phyloP scores from a whole-genome alignment of 2,888 invertebrate species.

The Diarsia dahlii region DNA sequence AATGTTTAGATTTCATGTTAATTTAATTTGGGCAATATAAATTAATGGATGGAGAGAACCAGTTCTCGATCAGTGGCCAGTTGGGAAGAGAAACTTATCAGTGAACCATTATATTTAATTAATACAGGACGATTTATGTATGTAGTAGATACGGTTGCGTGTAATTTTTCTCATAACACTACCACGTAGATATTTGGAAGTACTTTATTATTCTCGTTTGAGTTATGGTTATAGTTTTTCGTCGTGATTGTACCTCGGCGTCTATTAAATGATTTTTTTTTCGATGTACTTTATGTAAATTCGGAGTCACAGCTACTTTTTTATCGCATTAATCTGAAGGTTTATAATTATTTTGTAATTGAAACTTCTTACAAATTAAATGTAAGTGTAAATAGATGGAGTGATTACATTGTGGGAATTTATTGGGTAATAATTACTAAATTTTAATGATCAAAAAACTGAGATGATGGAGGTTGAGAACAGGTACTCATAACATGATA shows the following conservation, averaged over 20 bases:
- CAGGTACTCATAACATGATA: conserved; percentile 2
- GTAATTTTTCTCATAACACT: conserved; percentile 82
- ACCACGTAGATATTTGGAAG: conserved; percentile 71
- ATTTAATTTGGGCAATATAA: conserved; percentile 86
- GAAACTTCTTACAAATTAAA: conserved; percentile 61
- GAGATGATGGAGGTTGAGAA: conserved; percentile 14
- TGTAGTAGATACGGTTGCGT: conserved; percentile 79
- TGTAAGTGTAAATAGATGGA: conserved; percentile 63
- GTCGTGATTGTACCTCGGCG: conserved; percentile 56
- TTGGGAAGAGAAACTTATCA: conserved; percentile 80
- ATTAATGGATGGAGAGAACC: conserved; percentile 83
- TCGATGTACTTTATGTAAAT: conserved; percentile 63
- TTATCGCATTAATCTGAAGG: conserved; percentile 61
- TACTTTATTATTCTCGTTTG: conserved; percentile 77
- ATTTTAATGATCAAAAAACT: conserved; percentile 35
- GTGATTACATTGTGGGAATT: conserved; percentile 50
- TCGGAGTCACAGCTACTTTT: conserved; percentile 49
- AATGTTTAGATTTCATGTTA: conserved; percentile 82
- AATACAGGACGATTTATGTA: conserved; percentile 86
- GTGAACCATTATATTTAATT: conserved; percentile 86
- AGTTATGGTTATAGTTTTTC: conserved; percentile 80
- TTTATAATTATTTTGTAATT: conserved; percentile 67
- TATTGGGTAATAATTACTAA: conserved; percentile 59
- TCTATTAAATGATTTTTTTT: conserved; percentile 58
- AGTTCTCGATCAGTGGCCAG: conserved; percentile 80